These are phyloP conservation scores for Dynastes maya DNA, from an alignment of 2,888 invertebrate genomes.

Conservation along the genomic window DNA sequence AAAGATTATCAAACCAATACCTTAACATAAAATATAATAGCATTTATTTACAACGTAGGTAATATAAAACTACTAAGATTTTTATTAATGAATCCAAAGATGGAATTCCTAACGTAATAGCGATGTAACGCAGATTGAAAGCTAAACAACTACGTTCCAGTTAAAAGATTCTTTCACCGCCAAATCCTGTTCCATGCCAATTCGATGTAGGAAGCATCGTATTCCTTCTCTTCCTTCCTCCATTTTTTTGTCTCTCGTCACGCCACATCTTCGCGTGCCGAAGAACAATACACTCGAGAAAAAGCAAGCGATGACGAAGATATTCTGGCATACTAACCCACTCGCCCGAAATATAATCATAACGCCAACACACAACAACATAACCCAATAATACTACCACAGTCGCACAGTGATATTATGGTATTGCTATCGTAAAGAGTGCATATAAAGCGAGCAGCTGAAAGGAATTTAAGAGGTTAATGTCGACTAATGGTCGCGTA, in stretches of 20 bases:
- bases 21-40: no score
- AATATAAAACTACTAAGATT: no score
- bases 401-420: conserved; percentile 8
- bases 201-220: not conserved
- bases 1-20: no score
- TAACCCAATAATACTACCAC: conserved; percentile 13
- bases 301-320: conserved; percentile 50
- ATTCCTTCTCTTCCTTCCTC: not conserved
- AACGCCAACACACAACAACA: conserved; percentile 35
- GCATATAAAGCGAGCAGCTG: conserved; percentile 7
- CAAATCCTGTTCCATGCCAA: no score
- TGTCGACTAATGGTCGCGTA: not conserved
- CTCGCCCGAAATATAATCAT: conserved; percentile 47
- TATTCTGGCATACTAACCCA: conserved; percentile 55
- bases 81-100: no score
- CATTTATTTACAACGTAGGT: no score
- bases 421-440: conserved; percentile 3
- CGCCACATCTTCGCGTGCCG: conserved; percentile 23
- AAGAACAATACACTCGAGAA: conserved; percentile 49
- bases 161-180: no score
- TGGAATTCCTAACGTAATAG: no score
- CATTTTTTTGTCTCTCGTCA: not conserved
- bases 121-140: no score
- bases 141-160: no score
- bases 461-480: conserved; percentile 15